Conservation (phyloP, 2,888 invertebrate genomes). For the Platycheirus albimanus region DNA sequence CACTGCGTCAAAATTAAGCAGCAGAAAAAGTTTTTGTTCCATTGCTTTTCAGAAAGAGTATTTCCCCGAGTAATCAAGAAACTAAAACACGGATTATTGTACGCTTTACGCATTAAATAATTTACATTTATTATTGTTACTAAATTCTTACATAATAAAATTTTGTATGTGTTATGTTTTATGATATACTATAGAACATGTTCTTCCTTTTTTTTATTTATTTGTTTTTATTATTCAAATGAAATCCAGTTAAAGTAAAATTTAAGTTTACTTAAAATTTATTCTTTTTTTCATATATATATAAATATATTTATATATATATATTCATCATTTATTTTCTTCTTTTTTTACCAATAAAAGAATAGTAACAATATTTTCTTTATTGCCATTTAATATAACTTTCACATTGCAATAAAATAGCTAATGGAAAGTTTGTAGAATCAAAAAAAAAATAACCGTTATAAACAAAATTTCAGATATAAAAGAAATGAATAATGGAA, state of each 20-base stretch:
- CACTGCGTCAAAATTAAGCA: too few relatives aligned
- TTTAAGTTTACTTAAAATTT: conserved; percentile 53
- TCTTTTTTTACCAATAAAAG: conserved; percentile 64
- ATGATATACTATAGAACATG: conserved; percentile 39
- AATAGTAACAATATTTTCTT: conserved; percentile 59
- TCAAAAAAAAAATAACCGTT: background rate
- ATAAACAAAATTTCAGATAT: conserved; percentile 25
- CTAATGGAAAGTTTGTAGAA: conserved; percentile 2
- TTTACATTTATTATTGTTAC: conserved; percentile 73
- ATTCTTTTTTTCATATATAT: conserved; percentile 45
- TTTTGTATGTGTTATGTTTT: conserved; percentile 45
- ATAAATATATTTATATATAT: conserved; percentile 67
- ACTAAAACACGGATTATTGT: too few relatives aligned
- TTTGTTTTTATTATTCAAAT: conserved; percentile 25
- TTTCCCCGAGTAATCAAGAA: too few relatives aligned
- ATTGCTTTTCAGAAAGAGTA: too few relatives aligned
- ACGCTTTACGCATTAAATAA: conserved; percentile 61
- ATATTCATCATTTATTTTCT: conserved; percentile 52
- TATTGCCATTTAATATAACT: conserved; percentile 45
- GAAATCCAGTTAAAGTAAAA: conserved; percentile 61
- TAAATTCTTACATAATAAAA: conserved; percentile 68
- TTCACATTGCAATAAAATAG: conserved; percentile 49
- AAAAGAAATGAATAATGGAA: background rate
- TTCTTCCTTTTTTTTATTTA: conserved; percentile 9
- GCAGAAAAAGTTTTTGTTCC: too few relatives aligned